These are phyloP conservation scores for Channa striata DNA, from an alignment of 2,797 vertebrate genomes.

Conservation along the genomic window DNA sequence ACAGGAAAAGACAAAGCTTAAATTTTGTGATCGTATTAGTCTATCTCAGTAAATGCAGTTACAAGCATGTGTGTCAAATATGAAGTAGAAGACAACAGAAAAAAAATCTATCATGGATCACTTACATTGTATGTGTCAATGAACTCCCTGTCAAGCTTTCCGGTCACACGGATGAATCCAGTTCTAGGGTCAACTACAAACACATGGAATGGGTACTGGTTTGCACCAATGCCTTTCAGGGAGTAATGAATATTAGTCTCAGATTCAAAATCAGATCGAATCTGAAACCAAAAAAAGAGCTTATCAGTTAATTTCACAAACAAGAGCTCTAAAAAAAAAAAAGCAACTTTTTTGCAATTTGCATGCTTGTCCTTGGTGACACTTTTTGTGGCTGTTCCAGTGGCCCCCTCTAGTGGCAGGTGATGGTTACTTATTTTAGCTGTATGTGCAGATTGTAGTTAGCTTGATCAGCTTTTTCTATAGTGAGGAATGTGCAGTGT, in stretches of 20 bases:
- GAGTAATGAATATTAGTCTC: conserved; percentile 77
- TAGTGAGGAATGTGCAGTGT: too few relatives aligned
- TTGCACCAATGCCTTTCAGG: conserved; percentile 88
- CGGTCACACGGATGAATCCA: conserved; percentile 88
- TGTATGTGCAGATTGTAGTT: too few relatives aligned
- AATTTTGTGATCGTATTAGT: background rate
- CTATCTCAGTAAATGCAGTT: background rate
- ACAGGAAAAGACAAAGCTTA: conserved; percentile 16
- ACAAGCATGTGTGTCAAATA: background rate
- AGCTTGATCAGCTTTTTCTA: too few relatives aligned
- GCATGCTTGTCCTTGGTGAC: too few relatives aligned
- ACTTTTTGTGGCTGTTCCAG: too few relatives aligned
- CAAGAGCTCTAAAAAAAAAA: background rate
- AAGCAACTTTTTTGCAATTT: too few relatives aligned
- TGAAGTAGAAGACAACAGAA: background rate
- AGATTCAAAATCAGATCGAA: conserved; percentile 87
- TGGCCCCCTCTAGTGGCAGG: too few relatives aligned
- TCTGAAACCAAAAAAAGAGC: conserved; percentile 78
- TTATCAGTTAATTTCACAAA: background rate
- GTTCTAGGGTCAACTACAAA: conserved; percentile 86
- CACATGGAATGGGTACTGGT: conserved; percentile 81
- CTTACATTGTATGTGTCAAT: conserved; percentile 89
- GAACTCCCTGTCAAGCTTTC: conserved; percentile 87
- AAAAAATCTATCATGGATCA: background rate
- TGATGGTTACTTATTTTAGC: too few relatives aligned